Evolutionary conservation across 2,888 invertebrate genomes (phyloP).

Genomic region (Asteroscopus sphinx): DNA sequence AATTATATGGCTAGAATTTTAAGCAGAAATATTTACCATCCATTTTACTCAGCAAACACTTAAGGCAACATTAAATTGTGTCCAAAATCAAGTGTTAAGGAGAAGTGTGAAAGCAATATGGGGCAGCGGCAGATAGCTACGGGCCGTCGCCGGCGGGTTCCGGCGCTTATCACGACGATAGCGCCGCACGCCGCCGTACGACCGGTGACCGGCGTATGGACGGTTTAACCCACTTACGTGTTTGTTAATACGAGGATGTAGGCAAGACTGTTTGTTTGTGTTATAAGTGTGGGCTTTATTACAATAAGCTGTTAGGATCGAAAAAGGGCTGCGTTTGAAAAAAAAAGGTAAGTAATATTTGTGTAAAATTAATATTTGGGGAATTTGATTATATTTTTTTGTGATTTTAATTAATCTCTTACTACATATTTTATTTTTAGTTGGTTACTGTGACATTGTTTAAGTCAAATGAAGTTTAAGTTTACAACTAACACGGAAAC

Average conservation of each 20-base stretch:
- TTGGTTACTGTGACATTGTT: too few relatives aligned
- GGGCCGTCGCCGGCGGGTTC: constrained; percentile 74
- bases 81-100: constrained; percentile 66
- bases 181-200: constrained; percentile 67
- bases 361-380: too few relatives aligned
- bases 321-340: background rate
- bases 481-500: too few relatives aligned
- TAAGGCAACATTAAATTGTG: constrained; percentile 55
- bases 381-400: too few relatives aligned
- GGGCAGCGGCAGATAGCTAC: constrained; percentile 70
- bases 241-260: constrained; percentile 56
- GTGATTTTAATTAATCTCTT: too few relatives aligned
- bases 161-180: constrained; percentile 85
- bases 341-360: too few relatives aligned
- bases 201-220: constrained; percentile 69
- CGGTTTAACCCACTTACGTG: constrained; percentile 69
- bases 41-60: constrained; percentile 2
- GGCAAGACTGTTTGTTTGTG: constrained; percentile 47
- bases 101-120: constrained; percentile 71
- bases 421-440: too few relatives aligned
- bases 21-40: too few relatives aligned
- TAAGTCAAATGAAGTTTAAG: too few relatives aligned
- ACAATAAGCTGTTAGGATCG: constrained; percentile 17
- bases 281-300: constrained; percentile 29
- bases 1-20: too few relatives aligned